Percentiles rank a stretch among this genome's conserved stretches.
Conservation (phyloP, 2,113 vertebrate genomes). For the Apistogramma diplotaenia region DNA sequence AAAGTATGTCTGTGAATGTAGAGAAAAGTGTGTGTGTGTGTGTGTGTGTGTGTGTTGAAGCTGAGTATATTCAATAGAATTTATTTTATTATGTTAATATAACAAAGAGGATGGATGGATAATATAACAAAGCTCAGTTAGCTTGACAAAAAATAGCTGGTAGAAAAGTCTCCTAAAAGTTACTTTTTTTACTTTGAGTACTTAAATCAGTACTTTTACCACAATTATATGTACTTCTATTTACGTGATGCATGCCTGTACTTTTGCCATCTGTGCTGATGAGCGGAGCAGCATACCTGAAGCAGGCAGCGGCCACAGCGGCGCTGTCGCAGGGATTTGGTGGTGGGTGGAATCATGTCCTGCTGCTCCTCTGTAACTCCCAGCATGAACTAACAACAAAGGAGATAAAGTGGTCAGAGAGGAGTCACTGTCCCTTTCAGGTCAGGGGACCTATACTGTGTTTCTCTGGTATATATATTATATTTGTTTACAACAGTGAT, state of each 20-base stretch:
- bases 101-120: no score
- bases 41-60: no score
- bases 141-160: no score
- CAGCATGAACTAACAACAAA: constrained; percentile 59
- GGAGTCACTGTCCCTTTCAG: not conserved
- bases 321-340: constrained; percentile 70
- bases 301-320: constrained; percentile 89
- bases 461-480: not conserved
- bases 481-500: no score
- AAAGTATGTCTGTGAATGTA: no score
- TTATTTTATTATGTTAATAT: no score
- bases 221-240: not conserved
- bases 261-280: not conserved
- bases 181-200: no score
- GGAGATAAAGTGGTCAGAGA: not conserved
- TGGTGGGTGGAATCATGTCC: constrained; percentile 68
- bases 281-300: constrained; percentile 75
- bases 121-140: no score
- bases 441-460: not conserved
- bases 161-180: no score
- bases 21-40: no score
- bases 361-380: constrained; percentile 77
- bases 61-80: no score
- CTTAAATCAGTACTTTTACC: not conserved
- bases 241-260: not conserved